phyloP scores from a whole-genome alignment of 1,140 invertebrate species.

The Macrosteles quadrilineatus region DNA sequence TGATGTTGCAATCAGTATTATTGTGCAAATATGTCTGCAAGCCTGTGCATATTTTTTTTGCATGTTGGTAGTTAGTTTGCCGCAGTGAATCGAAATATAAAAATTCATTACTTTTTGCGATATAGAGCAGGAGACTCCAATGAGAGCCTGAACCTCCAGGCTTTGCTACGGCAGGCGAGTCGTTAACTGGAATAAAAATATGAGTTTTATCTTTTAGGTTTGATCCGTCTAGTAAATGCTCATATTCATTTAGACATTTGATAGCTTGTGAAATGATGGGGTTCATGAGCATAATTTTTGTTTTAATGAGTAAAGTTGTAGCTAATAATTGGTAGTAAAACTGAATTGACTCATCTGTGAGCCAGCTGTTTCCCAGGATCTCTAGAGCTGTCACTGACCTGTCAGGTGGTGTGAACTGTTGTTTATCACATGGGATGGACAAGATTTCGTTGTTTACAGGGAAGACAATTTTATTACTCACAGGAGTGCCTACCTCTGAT shows the following conservation, averaged over 20 bases:
- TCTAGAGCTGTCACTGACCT: neutral
- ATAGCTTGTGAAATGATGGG: neutral
- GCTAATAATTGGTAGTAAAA: neutral
- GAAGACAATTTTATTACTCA: neutral
- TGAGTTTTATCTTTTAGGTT: neutral
- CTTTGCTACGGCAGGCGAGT: neutral
- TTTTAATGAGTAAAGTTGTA: neutral
- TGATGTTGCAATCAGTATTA: no score
- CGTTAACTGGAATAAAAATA: neutral
- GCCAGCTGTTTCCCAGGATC: neutral
- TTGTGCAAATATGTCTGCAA: no score
- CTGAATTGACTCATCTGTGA: neutral
- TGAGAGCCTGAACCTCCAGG: neutral
- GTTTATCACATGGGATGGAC: neutral
- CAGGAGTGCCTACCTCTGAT: neutral
- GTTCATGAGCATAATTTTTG: no score
- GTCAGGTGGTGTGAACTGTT: neutral
- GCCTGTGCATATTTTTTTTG: neutral
- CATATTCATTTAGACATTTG: neutral
- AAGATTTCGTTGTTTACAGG: neutral
- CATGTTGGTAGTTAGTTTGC: neutral
- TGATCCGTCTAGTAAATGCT: neutral
- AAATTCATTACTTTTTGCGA: neutral
- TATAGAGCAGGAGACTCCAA: neutral
- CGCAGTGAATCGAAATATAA: neutral